phyloP scores from a whole-genome alignment of 2,888 invertebrate genomes.

The Pachliopta kotzebuea region DNA sequence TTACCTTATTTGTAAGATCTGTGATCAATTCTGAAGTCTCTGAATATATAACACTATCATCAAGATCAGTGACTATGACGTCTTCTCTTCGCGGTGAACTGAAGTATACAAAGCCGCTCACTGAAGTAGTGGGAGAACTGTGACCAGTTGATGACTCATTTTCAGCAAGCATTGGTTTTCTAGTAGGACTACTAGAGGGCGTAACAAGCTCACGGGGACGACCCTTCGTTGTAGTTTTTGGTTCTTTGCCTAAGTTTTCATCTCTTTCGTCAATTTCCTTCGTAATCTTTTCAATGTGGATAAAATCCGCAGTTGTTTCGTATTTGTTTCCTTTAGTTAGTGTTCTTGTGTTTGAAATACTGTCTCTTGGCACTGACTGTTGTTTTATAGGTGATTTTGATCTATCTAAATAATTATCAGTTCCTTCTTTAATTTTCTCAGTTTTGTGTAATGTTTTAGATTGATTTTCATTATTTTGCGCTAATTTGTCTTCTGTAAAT shows the following conservation, averaged over 20 bases:
- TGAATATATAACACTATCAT: conserved; percentile 49
- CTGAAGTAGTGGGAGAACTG: conserved; percentile 78
- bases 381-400: conserved; percentile 28
- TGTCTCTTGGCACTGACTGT: conserved; percentile 42
- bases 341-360: conserved; percentile 50
- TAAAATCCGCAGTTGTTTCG: conserved; percentile 55
- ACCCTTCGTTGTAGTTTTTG: conserved; percentile 39
- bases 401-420: background rate
- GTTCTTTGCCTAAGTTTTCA: conserved; percentile 5
- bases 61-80: conserved; percentile 60
- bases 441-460: background rate
- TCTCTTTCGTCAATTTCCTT: conserved; percentile 54
- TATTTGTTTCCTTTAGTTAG: conserved; percentile 47
- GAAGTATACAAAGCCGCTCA: conserved; percentile 77
- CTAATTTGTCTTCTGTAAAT: conserved; percentile 36
- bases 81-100: conserved; percentile 54
- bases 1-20: conserved; percentile 40
- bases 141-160: conserved; percentile 66
- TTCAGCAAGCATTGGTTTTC: conserved; percentile 57
- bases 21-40: conserved; percentile 39
- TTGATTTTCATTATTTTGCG: conserved; percentile 20
- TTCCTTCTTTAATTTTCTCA: conserved; percentile 13
- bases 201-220: conserved; percentile 65
- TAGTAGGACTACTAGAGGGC: conserved; percentile 76
- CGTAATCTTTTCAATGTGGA: conserved; percentile 50